Conservation (phyloP, 2,888 invertebrate species). For the Heliconius ethilla region DNA sequence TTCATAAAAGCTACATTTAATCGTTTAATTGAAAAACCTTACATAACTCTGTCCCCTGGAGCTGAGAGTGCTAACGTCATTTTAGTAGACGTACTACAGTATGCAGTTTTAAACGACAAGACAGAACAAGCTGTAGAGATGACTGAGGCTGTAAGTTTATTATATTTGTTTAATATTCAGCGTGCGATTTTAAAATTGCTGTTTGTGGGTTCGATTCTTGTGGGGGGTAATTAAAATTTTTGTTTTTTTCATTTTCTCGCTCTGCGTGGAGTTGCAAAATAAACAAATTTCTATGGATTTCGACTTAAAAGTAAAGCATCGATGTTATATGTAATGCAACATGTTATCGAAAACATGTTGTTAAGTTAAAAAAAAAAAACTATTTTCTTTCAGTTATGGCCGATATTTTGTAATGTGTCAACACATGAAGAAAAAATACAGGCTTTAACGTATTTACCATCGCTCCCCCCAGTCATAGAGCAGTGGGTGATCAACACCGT, state of each 20-base stretch:
- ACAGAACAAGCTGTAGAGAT: neutral
- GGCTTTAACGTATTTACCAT: conserved; percentile 50
- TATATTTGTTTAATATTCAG: neutral
- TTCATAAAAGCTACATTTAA: conserved; percentile 13
- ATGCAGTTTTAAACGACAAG: neutral
- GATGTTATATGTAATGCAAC: too few species aligned
- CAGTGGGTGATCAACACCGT: conserved; percentile 53
- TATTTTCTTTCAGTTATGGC: conserved; percentile 55
- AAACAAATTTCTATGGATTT: too few species aligned
- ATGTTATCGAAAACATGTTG: too few species aligned
- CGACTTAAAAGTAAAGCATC: too few species aligned
- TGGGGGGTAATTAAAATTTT: too few species aligned
- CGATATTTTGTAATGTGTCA: conserved; percentile 47
- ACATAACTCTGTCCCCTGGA: neutral
- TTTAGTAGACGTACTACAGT: neutral
- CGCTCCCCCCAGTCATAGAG: conserved; percentile 43
- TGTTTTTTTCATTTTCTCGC: too few species aligned
- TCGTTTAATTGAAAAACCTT: neutral
- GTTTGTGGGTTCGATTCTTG: too few species aligned
- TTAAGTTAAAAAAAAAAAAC: neutral
- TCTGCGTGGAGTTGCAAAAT: too few species aligned
- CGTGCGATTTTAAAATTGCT: neutral
- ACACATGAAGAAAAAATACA: conserved; percentile 51
- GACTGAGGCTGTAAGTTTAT: neutral
- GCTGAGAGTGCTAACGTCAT: neutral